phyloP scores from a whole-genome alignment of 2,888 invertebrate species.

The Drosophila vallismaia region DNA sequence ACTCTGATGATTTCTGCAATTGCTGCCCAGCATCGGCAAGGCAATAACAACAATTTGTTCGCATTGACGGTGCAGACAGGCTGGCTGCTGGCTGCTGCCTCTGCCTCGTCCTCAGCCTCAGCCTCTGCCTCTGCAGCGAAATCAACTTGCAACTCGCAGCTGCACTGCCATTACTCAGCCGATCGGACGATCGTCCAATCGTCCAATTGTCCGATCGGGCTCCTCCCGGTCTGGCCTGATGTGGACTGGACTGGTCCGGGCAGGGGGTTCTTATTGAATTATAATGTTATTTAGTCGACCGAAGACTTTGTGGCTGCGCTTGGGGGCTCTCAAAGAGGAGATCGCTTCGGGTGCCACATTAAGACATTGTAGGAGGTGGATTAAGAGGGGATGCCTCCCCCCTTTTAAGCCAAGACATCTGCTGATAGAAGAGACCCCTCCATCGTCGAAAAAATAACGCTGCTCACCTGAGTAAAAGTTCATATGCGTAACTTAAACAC shows the following conservation, averaged over 20 bases:
- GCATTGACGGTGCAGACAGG: constrained; percentile 56
- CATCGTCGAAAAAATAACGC: neutral
- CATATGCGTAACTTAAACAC: constrained; percentile 51
- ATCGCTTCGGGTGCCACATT: constrained; percentile 43
- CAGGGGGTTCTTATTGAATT: constrained; percentile 68
- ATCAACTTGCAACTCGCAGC: constrained; percentile 42
- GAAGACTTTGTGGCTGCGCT: constrained; percentile 55
- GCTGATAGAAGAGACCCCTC: neutral
- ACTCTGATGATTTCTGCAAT: constrained; percentile 76
- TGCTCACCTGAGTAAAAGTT: constrained; percentile 29
- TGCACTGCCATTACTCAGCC: constrained; percentile 54
- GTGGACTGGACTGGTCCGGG: constrained; percentile 4
- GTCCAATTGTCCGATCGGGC: constrained; percentile 4
- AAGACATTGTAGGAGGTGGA: constrained; percentile 52
- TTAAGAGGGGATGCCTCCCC: neutral
- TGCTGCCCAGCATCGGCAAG: constrained; percentile 56
- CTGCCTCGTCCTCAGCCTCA: neutral
- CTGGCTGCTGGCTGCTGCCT: constrained; percentile 63
- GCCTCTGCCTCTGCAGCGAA: constrained; percentile 7
- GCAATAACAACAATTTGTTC: constrained; percentile 46
- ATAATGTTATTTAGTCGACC: constrained; percentile 65
- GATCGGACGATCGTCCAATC: constrained; percentile 13
- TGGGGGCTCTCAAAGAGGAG: constrained; percentile 16
- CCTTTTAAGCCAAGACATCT: neutral
- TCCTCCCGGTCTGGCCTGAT: constrained; percentile 35